Conservation (phyloP, 2,888 invertebrate species). For the Cistogaster globosa region DNA sequence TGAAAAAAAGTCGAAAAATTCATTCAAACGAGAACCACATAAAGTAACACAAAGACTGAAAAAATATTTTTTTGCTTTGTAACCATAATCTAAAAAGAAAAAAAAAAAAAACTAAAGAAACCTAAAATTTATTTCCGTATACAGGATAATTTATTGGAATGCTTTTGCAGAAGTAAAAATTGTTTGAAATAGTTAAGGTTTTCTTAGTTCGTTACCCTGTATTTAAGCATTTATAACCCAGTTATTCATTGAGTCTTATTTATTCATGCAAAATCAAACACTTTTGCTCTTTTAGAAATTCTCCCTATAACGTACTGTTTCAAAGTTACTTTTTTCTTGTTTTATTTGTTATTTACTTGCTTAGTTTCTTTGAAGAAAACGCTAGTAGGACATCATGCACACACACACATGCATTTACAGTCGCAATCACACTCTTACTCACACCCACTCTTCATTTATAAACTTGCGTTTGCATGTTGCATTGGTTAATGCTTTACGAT, state of each 20-base stretch:
- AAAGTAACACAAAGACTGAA: conserved; percentile 39
- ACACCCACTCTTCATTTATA: background rate
- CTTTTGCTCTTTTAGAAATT: conserved; percentile 39
- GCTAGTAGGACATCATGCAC: background rate
- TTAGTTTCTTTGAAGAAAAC: conserved; percentile 29
- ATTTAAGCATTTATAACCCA: conserved; percentile 64
- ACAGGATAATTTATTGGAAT: conserved; percentile 12
- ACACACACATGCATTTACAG: background rate
- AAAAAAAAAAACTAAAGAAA: conserved; percentile 7
- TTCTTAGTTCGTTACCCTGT: conserved; percentile 44
- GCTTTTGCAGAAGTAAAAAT: background rate
- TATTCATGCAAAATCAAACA: conserved; percentile 63
- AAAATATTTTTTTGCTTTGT: conserved; percentile 11
- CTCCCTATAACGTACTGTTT: background rate
- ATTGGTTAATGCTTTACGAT: background rate
- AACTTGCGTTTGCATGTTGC: background rate
- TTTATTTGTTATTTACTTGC: conserved; percentile 2
- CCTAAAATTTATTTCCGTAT: background rate
- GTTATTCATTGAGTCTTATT: conserved; percentile 70
- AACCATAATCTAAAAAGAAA: conserved; percentile 5
- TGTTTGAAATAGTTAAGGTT: background rate
- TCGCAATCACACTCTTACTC: too few species aligned
- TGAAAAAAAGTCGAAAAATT: conserved; percentile 20
- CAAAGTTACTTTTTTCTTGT: background rate
- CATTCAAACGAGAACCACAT: conserved; percentile 27